Evolutionary conservation across 2,888 invertebrate genomes (phyloP).

Genomic region (Cosmorhoe ocellata): DNA sequence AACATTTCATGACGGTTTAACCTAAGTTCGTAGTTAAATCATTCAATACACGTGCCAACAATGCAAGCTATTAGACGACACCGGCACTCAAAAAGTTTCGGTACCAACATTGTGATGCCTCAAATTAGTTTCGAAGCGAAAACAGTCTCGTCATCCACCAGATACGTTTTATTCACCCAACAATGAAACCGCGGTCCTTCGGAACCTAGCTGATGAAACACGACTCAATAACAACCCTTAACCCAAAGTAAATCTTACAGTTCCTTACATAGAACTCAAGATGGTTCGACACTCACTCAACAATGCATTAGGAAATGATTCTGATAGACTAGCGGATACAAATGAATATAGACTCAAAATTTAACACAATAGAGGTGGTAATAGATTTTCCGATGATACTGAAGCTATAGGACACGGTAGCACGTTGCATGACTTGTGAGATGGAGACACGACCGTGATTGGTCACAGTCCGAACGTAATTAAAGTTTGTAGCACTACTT

Average conservation of each 20-base stretch:
- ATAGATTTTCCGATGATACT: conserved; percentile 48
- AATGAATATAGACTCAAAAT: conserved; percentile 55
- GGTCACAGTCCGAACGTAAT: conserved; percentile 82
- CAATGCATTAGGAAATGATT: conserved; percentile 58
- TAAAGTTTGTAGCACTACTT: conserved; percentile 81
- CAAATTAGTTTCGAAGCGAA: conserved; percentile 79
- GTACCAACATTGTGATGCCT: conserved; percentile 74
- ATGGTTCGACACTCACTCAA: conserved; percentile 53
- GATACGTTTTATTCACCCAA: conserved; percentile 76
- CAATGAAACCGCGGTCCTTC: conserved; percentile 78
- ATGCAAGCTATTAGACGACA: conserved; percentile 56
- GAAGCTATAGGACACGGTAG: conserved; percentile 73
- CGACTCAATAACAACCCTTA: conserved; percentile 58
- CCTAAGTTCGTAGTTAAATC: conserved; percentile 38
- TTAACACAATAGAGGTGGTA: conserved; percentile 28
- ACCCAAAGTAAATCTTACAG: conserved; percentile 42
- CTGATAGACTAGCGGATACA: conserved; percentile 42
- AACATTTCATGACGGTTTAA: conserved; percentile 29
- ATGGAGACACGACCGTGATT: conserved; percentile 81
- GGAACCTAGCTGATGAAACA: conserved; percentile 53
- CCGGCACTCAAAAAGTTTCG: conserved; percentile 73
- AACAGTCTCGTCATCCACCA: conserved; percentile 74
- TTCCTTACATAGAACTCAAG: conserved; percentile 58
- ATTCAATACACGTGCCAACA: conserved; percentile 65
- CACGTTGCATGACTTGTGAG: conserved; percentile 80